Conservation (phyloP, 2,888 invertebrate species). For the Cryptocheilus praepositus region DNA sequence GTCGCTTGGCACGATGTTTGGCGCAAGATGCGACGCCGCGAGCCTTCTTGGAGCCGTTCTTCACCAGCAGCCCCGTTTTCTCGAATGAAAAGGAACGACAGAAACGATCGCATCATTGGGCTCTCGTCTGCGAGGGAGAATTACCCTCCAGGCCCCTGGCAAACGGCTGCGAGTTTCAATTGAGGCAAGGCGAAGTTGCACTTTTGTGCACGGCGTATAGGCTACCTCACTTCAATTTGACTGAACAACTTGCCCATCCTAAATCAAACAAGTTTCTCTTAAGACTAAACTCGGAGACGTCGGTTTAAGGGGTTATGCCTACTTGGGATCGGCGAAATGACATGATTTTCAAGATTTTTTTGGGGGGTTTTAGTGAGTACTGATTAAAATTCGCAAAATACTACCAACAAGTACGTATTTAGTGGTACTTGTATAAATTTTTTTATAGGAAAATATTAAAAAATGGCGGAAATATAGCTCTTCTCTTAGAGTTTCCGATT, state of each 20-base stretch:
- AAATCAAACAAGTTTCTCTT: conserved; percentile 96
- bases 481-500: no score
- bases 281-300: conserved; percentile 96
- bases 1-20: conserved; percentile 92
- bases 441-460: no score
- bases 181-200: conserved; percentile 94
- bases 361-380: no score
- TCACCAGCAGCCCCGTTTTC: conserved; percentile 89
- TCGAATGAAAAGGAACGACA: conserved; percentile 88
- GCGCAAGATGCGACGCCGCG: conserved; percentile 95
- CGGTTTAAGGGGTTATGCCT: no score
- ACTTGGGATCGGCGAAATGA: no score
- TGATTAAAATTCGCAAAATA: no score
- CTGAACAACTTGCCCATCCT: conserved; percentile 97
- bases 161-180: conserved; percentile 90
- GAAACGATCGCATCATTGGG: conserved; percentile 94
- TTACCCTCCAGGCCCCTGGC: conserved; percentile 90
- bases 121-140: conserved; percentile 91
- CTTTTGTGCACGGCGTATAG: conserved; percentile 90
- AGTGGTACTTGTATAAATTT: no score
- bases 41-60: conserved; percentile 96
- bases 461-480: no score
- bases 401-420: no score
- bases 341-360: no score
- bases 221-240: conserved; percentile 95